Percentiles rank a stretch among this genome's conserved stretches.
These are phyloP conservation scores for Scomber scombrus DNA, from an alignment of 2,113 vertebrate species.

Conservation along the genomic window DNA sequence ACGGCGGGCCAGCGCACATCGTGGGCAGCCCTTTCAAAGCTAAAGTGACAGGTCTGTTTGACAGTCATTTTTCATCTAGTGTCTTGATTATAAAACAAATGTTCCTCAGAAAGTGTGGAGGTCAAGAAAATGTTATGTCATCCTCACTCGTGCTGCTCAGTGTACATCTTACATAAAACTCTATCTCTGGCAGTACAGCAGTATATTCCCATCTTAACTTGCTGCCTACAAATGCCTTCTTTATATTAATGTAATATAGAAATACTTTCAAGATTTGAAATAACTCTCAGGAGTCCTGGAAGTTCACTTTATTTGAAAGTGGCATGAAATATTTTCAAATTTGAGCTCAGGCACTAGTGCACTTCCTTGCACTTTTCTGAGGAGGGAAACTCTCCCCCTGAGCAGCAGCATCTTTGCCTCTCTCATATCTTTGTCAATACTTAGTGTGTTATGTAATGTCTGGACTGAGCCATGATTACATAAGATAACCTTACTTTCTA, in stretches of 20 bases:
- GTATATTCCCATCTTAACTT: constrained; percentile 15
- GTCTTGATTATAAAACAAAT: constrained; percentile 59
- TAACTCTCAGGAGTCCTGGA: constrained; percentile 8
- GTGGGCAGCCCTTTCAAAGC: constrained; percentile 98
- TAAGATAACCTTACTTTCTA: constrained; percentile 31
- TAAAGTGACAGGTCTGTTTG: constrained; percentile 92
- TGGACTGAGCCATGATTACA: constrained; percentile 17
- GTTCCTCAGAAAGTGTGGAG: constrained; percentile 40
- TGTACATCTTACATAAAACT: constrained; percentile 43
- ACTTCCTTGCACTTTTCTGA: constrained; percentile 2
- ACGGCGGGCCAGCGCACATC: constrained; percentile 95
- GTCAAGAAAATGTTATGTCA: constrained; percentile 58
- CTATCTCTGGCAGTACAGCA: constrained; percentile 8
- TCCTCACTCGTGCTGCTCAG: constrained; percentile 20
- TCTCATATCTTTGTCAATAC: constrained; percentile 37
- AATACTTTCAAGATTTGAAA: constrained; percentile 26
- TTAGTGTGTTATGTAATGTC: constrained; percentile 54
- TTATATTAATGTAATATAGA: constrained; percentile 19
- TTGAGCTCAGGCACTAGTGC: constrained; percentile 17
- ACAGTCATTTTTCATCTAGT: constrained; percentile 62
- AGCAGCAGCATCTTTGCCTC: constrained; percentile 28
- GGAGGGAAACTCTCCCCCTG: neutral
- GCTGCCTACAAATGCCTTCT: neutral
- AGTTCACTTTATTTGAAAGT: constrained; percentile 41
- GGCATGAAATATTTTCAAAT: constrained; percentile 25